These are phyloP conservation scores for Chlorops oryzae DNA, from an alignment of 1,140 invertebrate species.

Conservation along the genomic window DNA sequence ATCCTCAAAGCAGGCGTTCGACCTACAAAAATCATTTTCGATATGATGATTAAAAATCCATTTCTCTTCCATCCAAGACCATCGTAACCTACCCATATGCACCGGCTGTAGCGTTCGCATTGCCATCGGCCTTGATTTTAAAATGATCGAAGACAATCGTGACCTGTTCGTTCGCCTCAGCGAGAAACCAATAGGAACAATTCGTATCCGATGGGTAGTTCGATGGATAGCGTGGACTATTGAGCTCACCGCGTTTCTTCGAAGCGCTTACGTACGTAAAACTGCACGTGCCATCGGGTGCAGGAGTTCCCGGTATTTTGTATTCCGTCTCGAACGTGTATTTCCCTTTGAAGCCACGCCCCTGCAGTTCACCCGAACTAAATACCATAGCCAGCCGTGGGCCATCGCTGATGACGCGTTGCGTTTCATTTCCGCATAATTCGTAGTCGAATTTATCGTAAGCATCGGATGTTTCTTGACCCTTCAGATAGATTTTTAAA, in stretches of 20 bases:
- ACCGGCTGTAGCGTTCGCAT: slow-evolving; percentile 55
- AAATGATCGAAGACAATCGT: slow-evolving; percentile 90
- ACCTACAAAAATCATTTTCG: slow-evolving; percentile 49
- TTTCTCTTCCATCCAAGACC: too few relatives aligned
- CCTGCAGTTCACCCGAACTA: slow-evolving; percentile 81
- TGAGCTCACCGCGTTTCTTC: slow-evolving; percentile 83
- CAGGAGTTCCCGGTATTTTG: slow-evolving; percentile 88
- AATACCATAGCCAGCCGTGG: slow-evolving; percentile 91
- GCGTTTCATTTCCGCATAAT: slow-evolving; percentile 74
- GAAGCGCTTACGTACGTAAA: slow-evolving; percentile 86
- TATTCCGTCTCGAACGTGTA: slow-evolving; percentile 62
- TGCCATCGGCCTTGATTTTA: slow-evolving; percentile 68
- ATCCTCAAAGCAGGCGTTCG: slow-evolving; percentile 77
- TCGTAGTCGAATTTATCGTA: slow-evolving; percentile 91
- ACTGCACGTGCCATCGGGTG: slow-evolving; percentile 80
- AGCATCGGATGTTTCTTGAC: slow-evolving; percentile 85
- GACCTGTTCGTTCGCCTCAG: slow-evolving; percentile 82
- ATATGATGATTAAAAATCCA: background rate
- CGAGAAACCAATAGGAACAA: slow-evolving; percentile 85
- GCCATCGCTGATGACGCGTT: slow-evolving; percentile 74
- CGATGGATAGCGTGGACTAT: slow-evolving; percentile 90
- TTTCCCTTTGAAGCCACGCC: slow-evolving; percentile 81
- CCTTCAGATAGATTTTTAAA: slow-evolving; percentile 84
- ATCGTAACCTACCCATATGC: slow-evolving; percentile 55
- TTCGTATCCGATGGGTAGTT: slow-evolving; percentile 91